Percentiles rank a stretch among this genome's conserved stretches.
Evolutionary conservation across 2,113 vertebrate genomes (phyloP).

Genomic region (Bucco capensis): DNA sequence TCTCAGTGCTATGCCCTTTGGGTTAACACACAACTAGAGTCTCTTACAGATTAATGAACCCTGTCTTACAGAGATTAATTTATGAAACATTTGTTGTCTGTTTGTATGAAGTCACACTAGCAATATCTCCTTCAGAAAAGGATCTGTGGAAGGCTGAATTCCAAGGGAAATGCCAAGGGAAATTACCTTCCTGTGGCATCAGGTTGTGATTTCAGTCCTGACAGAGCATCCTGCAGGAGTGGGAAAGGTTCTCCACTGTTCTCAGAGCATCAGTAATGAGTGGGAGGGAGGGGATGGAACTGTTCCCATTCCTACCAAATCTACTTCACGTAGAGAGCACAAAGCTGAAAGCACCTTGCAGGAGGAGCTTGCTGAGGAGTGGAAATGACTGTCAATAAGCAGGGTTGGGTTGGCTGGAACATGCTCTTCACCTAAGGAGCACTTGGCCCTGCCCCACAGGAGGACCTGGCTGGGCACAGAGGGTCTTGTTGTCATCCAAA

Average conservation of each 20-base stretch:
- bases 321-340: background rate
- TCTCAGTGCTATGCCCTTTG: constrained; percentile 79
- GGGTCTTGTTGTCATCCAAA: background rate
- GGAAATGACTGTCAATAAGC: background rate
- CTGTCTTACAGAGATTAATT: constrained; percentile 74
- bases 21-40: constrained; percentile 64
- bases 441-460: fast-evolving
- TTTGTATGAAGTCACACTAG: constrained; percentile 53
- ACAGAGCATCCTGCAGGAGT: constrained; percentile 7
- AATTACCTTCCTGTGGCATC: constrained; percentile 36
- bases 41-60: constrained; percentile 77
- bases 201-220: background rate
- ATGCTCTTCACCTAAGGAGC: fast-evolving
- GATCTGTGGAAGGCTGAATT: background rate
- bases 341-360: background rate
- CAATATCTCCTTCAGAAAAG: background rate
- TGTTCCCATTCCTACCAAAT: background rate
- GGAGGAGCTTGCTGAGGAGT: background rate
- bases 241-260: background rate
- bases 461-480: background rate
- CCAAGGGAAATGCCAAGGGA: background rate
- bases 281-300: background rate
- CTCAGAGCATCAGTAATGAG: fast-evolving
- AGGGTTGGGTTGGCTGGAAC: background rate
- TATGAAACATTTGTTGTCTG: constrained; percentile 62